Evolutionary conservation across 2,888 invertebrate species (phyloP), one percentile per base, ranked within the genome.

Genomic region (Trissoscelio sp.): DNA sequence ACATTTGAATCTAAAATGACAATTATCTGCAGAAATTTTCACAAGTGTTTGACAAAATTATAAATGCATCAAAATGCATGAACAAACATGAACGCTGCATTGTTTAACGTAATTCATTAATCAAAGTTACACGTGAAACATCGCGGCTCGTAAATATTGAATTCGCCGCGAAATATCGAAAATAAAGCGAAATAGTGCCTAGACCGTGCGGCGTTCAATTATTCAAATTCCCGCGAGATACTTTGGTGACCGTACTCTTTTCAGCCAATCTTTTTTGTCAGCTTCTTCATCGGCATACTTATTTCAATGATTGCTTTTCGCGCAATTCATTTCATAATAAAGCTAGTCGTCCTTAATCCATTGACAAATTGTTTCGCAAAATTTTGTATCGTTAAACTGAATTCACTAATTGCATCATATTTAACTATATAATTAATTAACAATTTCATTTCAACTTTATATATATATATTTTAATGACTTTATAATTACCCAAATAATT

Each of bases 181-280:
- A 66, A 74, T 74, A 57, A 66, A 74, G 7, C 46, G 22, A 18
- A 39, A 62, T 42, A 24, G 42, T 58, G 58, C 58, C 46, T 67
- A 69, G 53, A 51, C 48, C 22, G 55, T 34, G 7, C 53, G 18
- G 20, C n/a, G n/a, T 66, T 81, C 37, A 77, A 81, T 81, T 81
- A 81, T 81, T 69, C 44, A 81, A 81, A 72, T 72, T 42, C 81
- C 72, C 77, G 51, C 74, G 60, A 77, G 80, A 60, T 39, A 69
- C 69, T 60, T 39, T 58, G 48, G 58, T 69, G 55, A 69, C 77
- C 77, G 66, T 34, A 64, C 70, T 70, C 66, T 75, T 74, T 74
- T 70, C 80, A 55, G 62, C 44, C 75, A 46, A 60, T 67, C 72
- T 81, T 81, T 81, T 81, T 80, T 62, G 53, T 64, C 70, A 48